These are phyloP conservation scores for Punctoribates punctum DNA, from an alignment of 2,888 invertebrate genomes.

Conservation along the genomic window DNA sequence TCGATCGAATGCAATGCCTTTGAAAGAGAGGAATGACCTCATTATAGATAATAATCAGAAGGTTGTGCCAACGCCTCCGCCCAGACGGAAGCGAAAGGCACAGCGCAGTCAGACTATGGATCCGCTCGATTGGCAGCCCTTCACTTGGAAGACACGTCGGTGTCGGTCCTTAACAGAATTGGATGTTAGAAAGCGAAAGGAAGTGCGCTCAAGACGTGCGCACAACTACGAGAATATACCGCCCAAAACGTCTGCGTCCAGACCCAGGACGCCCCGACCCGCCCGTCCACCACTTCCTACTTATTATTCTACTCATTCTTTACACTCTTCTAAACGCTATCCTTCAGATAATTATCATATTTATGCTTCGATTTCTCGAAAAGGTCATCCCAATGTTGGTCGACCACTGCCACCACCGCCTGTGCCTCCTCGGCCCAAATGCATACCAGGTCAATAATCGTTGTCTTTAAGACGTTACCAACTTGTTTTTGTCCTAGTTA, in stretches of 20 bases:
- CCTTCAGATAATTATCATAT: background rate
- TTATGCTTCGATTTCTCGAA: background rate
- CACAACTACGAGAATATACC: background rate
- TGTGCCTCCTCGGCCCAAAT: slow-evolving; percentile 37
- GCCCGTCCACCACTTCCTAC: slow-evolving; percentile 4
- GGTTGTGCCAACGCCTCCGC: slow-evolving; percentile 6
- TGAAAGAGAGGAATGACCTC: slow-evolving; percentile 11
- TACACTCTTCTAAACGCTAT: background rate
- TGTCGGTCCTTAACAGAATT: slow-evolving; percentile 47
- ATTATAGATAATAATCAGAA: background rate
- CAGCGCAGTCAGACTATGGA: slow-evolving; percentile 27
- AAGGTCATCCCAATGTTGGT: background rate
- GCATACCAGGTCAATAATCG: background rate
- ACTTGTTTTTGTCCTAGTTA: too few species aligned
- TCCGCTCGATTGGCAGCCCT: slow-evolving; percentile 42
- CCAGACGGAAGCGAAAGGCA: background rate
- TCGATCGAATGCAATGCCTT: background rate
- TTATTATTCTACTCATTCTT: background rate
- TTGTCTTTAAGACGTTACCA: too few species aligned
- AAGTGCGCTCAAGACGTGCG: slow-evolving; percentile 40
- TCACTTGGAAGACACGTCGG: slow-evolving; percentile 43
- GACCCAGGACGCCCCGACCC: background rate
- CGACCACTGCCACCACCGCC: slow-evolving; percentile 41
- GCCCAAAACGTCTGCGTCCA: background rate
- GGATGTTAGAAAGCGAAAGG: slow-evolving; percentile 44